A percentile compares a stretch with the other conserved stretches of the same genome.
Evolutionary conservation across 2,797 vertebrate genomes (phyloP).

Genomic region (Neomorphus geoffroyi): DNA sequence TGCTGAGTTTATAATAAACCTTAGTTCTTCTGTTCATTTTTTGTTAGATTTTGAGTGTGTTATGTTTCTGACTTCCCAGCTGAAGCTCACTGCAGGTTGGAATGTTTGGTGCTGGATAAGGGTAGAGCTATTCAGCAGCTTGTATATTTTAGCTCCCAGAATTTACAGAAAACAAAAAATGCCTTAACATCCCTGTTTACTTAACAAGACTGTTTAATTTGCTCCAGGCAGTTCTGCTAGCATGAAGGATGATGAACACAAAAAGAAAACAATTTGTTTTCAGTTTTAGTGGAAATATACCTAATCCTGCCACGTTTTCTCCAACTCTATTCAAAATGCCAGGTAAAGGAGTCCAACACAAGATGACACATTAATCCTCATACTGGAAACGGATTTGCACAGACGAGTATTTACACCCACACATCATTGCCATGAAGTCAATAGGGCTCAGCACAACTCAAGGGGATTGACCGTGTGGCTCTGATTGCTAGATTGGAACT

Average conservation of each 20-base stretch:
- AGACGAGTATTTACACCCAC: neutral
- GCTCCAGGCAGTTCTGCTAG: slow-evolving; percentile 8
- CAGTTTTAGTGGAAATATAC: neutral
- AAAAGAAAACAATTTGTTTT: neutral
- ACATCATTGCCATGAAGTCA: neutral
- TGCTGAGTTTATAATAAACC: neutral
- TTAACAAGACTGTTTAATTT: slow-evolving; percentile 15
- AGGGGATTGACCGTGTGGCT: neutral
- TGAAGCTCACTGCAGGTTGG: neutral
- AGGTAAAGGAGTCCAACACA: neutral
- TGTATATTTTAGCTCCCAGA: neutral
- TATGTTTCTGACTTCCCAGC: neutral
- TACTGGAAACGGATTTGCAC: neutral
- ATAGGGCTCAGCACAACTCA: neutral
- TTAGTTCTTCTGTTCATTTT: neutral
- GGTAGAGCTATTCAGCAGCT: neutral
- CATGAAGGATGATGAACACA: neutral
- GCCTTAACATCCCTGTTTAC: neutral
- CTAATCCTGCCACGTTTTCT: slow-evolving; percentile 10
- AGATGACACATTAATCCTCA: neutral
- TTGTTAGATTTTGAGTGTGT: neutral
- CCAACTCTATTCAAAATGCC: neutral
- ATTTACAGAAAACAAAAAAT: neutral
- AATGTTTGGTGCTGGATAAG: neutral
- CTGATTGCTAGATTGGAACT: neutral